Evolutionary conservation across 2,113 vertebrate genomes (phyloP).

Genomic region (Gorsachius goisagi): DNA sequence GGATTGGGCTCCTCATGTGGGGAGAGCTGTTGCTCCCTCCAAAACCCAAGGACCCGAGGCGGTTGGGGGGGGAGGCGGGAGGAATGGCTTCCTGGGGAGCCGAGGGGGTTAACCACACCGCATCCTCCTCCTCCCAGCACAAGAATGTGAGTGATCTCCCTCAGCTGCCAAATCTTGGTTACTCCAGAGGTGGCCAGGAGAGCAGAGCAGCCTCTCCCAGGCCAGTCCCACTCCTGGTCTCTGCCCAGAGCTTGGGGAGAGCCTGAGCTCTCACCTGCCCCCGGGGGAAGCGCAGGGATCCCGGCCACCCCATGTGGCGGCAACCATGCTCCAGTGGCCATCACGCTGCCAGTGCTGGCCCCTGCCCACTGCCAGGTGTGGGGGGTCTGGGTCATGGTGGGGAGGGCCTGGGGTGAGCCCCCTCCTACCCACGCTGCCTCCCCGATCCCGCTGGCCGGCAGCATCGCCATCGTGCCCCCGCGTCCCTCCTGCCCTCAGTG

Average conservation of each 20-base stretch:
- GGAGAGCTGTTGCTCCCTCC: background rate
- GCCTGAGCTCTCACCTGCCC: background rate
- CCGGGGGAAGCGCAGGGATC: background rate
- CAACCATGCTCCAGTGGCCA: background rate
- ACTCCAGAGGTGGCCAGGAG: slow-evolving; percentile 6
- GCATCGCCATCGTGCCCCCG: too few relatives aligned
- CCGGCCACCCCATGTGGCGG: background rate
- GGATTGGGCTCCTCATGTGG: accelerated
- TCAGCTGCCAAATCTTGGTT: background rate
- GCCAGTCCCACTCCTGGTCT: background rate
- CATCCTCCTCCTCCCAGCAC: background rate
- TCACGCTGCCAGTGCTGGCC: background rate
- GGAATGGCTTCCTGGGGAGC: background rate
- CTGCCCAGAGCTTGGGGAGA: background rate
- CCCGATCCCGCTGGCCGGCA: too few relatives aligned
- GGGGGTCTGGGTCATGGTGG: background rate
- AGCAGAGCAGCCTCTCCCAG: background rate
- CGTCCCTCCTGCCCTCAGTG: background rate
- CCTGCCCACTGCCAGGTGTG: background rate
- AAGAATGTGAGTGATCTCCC: background rate
- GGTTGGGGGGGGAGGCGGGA: background rate
- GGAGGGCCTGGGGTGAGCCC: background rate
- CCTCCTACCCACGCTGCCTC: accelerated
- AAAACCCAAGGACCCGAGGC: background rate
- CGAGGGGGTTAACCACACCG: background rate